Evolutionary conservation across 2,113 vertebrate species (phyloP), one percentile per base, ranked within the genome.

Genomic region (Geococcyx californianus): DNA sequence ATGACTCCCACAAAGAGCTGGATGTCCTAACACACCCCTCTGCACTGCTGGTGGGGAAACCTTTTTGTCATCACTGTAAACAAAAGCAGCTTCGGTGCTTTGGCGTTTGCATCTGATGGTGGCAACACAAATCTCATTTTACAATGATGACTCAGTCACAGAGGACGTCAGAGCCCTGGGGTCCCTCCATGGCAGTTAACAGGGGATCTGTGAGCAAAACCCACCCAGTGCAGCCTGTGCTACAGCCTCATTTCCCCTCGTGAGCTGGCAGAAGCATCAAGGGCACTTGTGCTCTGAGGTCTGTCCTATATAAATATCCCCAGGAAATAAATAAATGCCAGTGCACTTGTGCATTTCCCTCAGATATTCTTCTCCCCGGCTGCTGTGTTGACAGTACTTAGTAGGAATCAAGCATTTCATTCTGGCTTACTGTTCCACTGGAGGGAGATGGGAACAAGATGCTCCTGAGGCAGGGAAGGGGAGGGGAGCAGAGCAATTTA

Each of bases 311-410:
- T 95, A 97, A 97, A 97, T 97, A 97, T 93, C 94, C 91, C 92
- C 93, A 96, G 97, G 97, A 97, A 97, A 97, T 95, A 97, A 96
- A 97, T 94, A 96, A 95, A 97, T 88, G 94, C 95, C 93, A 95
- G 94, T 77, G 94, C 96, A 94, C 93, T 97, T 87, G 72, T 96
- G 96, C 95, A 81, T 95, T 89, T 96, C 93, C 89, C 95, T 96
- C 92, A 91, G 91, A 96, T 95, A 94, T 74, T 94, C 97, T 95
- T 75, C 93, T 95, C 94, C 94, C 97, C 97, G 97, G 97, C 97
- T 97, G 97, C 95, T 94, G 87, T 91, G 87, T 90, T 97, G 95
- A 97, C 95, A 93, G 95, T 59, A 86, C 95, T 96, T 83, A 93
- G 94, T 59, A 91, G 91, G 95, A 97, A 94, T 89, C 79, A 95